A percentile compares a stretch with the other conserved stretches of the same genome.
Conservation (phyloP, 2,113 vertebrate genomes). For the Octodon degus region DNA sequence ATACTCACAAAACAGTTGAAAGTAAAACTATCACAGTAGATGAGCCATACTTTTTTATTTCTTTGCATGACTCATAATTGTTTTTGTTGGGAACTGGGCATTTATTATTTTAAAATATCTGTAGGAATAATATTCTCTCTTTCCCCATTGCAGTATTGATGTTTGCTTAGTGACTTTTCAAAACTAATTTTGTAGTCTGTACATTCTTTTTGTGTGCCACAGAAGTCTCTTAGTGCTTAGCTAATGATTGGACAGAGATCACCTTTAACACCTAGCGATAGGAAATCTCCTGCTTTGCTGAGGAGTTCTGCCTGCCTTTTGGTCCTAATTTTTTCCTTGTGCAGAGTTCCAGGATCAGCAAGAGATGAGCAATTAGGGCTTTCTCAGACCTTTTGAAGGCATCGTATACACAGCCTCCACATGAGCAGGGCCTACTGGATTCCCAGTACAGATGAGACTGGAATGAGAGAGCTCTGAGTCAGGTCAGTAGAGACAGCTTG, state of each 20-base stretch:
- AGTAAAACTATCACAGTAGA: background rate
- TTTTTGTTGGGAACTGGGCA: background rate
- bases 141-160: background rate
- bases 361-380: background rate
- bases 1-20: background rate
- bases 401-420: accelerated
- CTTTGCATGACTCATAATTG: background rate
- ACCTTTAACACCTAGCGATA: background rate
- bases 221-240: background rate
- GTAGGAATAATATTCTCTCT: background rate
- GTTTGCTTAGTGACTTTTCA: background rate
- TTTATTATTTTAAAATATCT: background rate
- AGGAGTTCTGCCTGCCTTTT: background rate
- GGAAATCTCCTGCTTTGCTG: background rate
- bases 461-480: background rate
- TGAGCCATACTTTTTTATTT: background rate
- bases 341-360: background rate
- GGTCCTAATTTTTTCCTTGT: background rate
- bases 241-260: background rate
- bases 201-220: background rate
- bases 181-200: background rate
- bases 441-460: background rate
- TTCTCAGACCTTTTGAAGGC: background rate
- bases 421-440: background rate
- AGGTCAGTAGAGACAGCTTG: background rate